Evolutionary conservation across 2,888 invertebrate genomes (phyloP).

Genomic region (Lasioglossum marginatum): DNA sequence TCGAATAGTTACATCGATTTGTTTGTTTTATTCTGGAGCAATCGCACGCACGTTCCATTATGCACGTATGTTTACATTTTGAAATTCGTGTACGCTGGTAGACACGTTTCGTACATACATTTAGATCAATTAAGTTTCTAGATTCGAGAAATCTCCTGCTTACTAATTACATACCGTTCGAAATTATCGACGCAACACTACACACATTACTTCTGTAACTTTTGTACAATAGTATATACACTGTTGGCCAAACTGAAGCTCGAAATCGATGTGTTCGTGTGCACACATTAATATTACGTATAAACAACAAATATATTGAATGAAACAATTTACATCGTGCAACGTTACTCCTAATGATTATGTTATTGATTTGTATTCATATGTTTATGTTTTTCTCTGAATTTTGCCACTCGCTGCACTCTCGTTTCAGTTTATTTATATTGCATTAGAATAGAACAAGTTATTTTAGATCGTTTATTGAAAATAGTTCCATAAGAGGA

Average conservation of each 20-base stretch:
- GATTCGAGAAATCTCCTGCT: slow-evolving; percentile 25
- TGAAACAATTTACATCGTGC: neutral
- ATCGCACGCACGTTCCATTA: neutral
- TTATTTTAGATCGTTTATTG: neutral
- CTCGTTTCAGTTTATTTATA: neutral
- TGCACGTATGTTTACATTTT: neutral
- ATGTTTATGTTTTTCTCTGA: neutral
- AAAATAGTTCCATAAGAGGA: too few species aligned
- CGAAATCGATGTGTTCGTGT: neutral
- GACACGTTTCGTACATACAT: slow-evolving; percentile 41
- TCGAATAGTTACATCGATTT: neutral
- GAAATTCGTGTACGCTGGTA: slow-evolving; percentile 37
- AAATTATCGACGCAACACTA: slow-evolving; percentile 35
- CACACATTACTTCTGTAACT: slow-evolving; percentile 32
- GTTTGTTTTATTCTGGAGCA: neutral
- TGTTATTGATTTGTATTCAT: neutral
- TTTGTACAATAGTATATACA: slow-evolving; percentile 34
- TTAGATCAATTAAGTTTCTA: slow-evolving; percentile 34
- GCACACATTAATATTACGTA: neutral
- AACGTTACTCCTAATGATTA: neutral
- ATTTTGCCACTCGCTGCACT: neutral
- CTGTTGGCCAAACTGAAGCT: neutral
- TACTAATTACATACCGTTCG: slow-evolving; percentile 39
- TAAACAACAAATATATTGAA: neutral
- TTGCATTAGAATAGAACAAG: neutral